A percentile compares a stretch with the other conserved stretches of the same genome.
Conservation (phyloP, 2,797 vertebrate species). For the Paguma larvata region DNA sequence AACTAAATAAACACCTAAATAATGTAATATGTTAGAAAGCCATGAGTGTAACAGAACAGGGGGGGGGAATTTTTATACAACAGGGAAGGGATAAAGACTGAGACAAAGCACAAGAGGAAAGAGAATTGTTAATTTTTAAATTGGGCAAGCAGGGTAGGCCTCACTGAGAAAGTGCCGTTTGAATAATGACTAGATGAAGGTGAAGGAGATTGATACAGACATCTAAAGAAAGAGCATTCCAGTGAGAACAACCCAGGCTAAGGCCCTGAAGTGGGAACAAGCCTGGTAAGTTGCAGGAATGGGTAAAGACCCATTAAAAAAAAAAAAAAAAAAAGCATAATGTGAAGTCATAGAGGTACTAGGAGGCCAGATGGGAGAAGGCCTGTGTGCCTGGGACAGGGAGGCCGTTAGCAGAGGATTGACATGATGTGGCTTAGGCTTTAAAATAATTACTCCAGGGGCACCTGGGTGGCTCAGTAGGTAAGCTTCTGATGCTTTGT, state of each 20-base stretch:
- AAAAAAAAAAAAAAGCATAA: neutral
- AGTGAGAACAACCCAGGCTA: neutral
- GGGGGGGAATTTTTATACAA: neutral
- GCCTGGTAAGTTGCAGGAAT: neutral
- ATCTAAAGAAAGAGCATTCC: neutral
- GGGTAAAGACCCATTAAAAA: neutral
- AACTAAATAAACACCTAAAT: constrained; percentile 15
- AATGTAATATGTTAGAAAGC: neutral
- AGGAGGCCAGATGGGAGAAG: neutral
- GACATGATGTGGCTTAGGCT: neutral
- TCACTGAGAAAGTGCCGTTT: neutral
- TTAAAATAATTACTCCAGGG: neutral
- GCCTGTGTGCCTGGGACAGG: neutral
- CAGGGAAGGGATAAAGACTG: neutral
- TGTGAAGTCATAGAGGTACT: neutral
- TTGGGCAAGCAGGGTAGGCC: neutral
- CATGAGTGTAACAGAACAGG: neutral
- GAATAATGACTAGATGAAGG: neutral
- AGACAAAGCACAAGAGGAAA: neutral
- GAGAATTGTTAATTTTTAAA: neutral
- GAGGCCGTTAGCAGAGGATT: neutral
- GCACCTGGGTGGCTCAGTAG: no score
- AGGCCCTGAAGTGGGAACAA: neutral
- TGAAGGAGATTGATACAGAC: neutral
- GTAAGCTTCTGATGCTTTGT: no score